phyloP scores from a whole-genome alignment of 1,140 invertebrate species.

The Caligus rogercresseyi region DNA sequence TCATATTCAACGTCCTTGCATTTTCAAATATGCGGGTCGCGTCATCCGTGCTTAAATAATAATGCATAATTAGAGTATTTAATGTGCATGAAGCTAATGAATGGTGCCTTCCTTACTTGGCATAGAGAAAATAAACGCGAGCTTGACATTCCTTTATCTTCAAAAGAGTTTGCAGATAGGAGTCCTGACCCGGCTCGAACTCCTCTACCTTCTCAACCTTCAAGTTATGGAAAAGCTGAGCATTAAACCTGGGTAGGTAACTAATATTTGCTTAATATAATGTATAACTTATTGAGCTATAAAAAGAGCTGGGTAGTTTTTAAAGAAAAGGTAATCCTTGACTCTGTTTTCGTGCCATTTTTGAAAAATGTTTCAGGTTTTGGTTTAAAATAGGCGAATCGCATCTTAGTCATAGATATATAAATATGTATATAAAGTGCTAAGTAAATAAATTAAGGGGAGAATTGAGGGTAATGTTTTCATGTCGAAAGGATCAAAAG shows the following conservation, averaged over 20 bases:
- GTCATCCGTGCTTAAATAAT: slow-evolving; percentile 52
- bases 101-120: slow-evolving; percentile 73
- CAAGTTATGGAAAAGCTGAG: slow-evolving; percentile 15
- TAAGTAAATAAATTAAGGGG: no score
- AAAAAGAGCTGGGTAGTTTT: slow-evolving; percentile 25
- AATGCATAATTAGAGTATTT: background rate
- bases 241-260: background rate
- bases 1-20: slow-evolving; percentile 69
- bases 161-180: slow-evolving; percentile 53
- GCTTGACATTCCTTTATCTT: slow-evolving; percentile 67
- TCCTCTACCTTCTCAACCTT: slow-evolving; percentile 74
- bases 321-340: no score
- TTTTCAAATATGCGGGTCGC: slow-evolving; percentile 75
- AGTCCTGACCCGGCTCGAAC: slow-evolving; percentile 62
- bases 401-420: no score
- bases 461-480: no score
- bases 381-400: no score
- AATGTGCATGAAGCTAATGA: no score
- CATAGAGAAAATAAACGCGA: slow-evolving; percentile 78
- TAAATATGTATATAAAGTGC: no score
- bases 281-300: slow-evolving; percentile 70
- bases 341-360: no score
- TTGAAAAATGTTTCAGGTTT: no score
- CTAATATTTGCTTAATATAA: slow-evolving; percentile 44
- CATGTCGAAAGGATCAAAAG: no score